phyloP scores from a whole-genome alignment of 2,113 vertebrate species.

The Propithecus coquereli region DNA sequence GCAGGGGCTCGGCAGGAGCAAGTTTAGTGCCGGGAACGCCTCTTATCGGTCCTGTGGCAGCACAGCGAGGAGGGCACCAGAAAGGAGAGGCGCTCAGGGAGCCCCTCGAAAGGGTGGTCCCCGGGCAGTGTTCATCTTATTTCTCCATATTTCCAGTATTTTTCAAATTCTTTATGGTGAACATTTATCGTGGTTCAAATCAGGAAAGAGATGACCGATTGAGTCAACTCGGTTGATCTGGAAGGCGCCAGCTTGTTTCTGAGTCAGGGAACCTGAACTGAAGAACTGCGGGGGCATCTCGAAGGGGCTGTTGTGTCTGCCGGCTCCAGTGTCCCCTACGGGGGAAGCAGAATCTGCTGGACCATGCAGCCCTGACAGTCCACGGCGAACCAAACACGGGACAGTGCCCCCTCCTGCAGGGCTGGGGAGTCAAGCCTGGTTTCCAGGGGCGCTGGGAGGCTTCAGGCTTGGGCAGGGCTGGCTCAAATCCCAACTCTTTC shows the following conservation, averaged over 20 bases:
- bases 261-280: neutral
- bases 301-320: neutral
- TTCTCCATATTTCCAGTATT: accelerated
- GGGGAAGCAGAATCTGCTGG: accelerated
- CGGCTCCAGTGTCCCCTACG: accelerated
- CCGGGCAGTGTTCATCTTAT: accelerated
- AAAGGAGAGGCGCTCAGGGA: accelerated
- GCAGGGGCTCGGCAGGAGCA: too few relatives aligned
- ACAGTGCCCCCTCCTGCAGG: neutral
- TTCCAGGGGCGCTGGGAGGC: accelerated
- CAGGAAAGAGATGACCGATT: accelerated
- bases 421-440: accelerated
- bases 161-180: accelerated
- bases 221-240: neutral
- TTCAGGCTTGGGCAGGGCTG: accelerated
- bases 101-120: accelerated
- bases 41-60: accelerated
- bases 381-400: accelerated
- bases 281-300: accelerated
- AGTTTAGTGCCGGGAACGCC: accelerated
- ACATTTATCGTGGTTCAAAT: accelerated
- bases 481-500: accelerated
- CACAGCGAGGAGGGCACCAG: accelerated
- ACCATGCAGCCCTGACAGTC: neutral
- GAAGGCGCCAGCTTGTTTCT: accelerated